Evolutionary conservation across 1,140 invertebrate species (phyloP).

Genomic region (Pomphorhynchus laevis): DNA sequence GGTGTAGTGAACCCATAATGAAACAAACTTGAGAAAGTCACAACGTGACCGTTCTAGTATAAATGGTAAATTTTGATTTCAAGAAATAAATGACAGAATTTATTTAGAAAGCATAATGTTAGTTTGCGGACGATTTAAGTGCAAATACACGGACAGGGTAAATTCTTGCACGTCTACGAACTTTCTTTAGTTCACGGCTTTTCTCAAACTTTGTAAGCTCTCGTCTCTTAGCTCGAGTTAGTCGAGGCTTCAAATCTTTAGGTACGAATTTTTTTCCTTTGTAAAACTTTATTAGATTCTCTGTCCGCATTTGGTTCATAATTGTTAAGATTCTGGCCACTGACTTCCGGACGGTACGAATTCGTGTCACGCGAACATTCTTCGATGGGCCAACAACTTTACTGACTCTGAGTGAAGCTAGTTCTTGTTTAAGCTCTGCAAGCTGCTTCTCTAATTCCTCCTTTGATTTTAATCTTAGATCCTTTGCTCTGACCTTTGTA

Average conservation of each 20-base stretch:
- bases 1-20: too few species aligned
- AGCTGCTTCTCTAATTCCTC: slow-evolving; percentile 73
- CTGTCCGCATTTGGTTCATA: slow-evolving; percentile 91
- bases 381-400: slow-evolving; percentile 80
- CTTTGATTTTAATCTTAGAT: slow-evolving; percentile 72
- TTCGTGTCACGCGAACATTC: slow-evolving; percentile 59
- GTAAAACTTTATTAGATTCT: slow-evolving; percentile 67
- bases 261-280: slow-evolving; percentile 78
- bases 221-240: slow-evolving; percentile 51
- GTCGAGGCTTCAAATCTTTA: slow-evolving; percentile 65
- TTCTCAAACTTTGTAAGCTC: slow-evolving; percentile 33
- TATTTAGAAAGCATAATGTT: too few species aligned
- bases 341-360: slow-evolving; percentile 70
- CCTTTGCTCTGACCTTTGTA: slow-evolving; percentile 54
- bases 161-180: too few species aligned
- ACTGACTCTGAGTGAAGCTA: slow-evolving; percentile 51
- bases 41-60: too few species aligned
- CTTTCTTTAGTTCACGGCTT: too few species aligned
- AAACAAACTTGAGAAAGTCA: too few species aligned
- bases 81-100: too few species aligned
- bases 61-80: too few species aligned
- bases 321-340: slow-evolving; percentile 91
- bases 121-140: too few species aligned
- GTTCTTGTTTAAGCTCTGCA: slow-evolving; percentile 66
- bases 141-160: too few species aligned